Evolutionary conservation across 1,140 invertebrate genomes (phyloP).

Genomic region (Chionoecetes opilio): DNA sequence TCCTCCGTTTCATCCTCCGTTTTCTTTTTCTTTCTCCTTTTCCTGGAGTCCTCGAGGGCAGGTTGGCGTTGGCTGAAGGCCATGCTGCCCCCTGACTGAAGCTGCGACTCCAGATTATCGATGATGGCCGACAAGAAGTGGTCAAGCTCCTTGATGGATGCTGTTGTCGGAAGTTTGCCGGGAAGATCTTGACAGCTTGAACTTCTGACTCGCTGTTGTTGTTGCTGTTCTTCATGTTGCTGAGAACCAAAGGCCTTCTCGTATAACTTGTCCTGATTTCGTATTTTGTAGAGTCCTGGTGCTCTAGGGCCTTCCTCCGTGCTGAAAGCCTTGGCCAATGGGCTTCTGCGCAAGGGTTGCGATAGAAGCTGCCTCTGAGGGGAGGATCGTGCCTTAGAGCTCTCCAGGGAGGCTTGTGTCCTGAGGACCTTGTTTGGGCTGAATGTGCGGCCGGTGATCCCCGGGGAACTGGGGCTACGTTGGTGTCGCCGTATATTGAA

Average conservation of each 20-base stretch:
- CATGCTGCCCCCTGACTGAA: slow-evolving; percentile 5
- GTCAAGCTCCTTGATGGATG: slow-evolving; percentile 71
- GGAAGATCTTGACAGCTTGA: slow-evolving; percentile 60
- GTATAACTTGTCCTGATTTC: background rate
- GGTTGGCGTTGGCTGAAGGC: background rate
- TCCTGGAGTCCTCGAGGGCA: slow-evolving; percentile 19
- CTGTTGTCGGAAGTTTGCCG: slow-evolving; percentile 57
- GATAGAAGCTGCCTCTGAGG: background rate
- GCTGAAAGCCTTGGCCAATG: slow-evolving; percentile 42
- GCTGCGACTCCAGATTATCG: slow-evolving; percentile 66
- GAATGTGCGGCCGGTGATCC: background rate
- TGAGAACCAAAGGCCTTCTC: background rate
- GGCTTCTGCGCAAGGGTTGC: background rate
- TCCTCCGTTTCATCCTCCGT: slow-evolving; percentile 41
- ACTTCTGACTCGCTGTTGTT: background rate
- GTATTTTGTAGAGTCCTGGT: background rate
- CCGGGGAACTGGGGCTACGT: background rate
- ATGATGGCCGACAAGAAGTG: slow-evolving; percentile 75
- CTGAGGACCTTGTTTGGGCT: background rate
- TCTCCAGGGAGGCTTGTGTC: background rate
- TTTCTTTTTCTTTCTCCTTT: slow-evolving; percentile 64
- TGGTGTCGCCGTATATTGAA: background rate
- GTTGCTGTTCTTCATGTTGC: background rate
- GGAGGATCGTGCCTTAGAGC: background rate
- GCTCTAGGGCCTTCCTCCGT: background rate